Evolutionary conservation across 2,888 invertebrate species (phyloP).

Genomic region (Notocelia uddmanniana): DNA sequence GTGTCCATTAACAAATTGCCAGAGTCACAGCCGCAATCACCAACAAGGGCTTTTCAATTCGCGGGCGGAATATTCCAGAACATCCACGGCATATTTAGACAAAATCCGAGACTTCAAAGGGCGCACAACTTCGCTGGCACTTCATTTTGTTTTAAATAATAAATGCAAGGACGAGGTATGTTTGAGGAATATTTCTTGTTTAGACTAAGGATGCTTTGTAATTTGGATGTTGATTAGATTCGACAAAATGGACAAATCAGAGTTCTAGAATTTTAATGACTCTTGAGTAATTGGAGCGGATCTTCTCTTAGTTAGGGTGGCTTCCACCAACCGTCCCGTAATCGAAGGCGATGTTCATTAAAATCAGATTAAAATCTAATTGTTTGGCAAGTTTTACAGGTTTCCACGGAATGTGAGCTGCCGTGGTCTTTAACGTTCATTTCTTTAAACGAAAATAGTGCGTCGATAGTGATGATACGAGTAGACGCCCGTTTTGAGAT

Average conservation of each 20-base stretch:
- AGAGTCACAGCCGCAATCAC: slow-evolving; percentile 48
- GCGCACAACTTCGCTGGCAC: slow-evolving; percentile 48
- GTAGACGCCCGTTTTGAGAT: no score
- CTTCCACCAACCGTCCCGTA: no score
- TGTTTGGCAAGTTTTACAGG: no score
- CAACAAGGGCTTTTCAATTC: slow-evolving; percentile 48
- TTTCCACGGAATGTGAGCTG: no score
- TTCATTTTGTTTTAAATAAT: slow-evolving; percentile 56
- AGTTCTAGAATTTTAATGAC: slow-evolving; percentile 13
- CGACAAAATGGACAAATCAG: neutral
- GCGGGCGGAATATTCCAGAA: slow-evolving; percentile 6
- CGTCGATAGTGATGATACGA: no score
- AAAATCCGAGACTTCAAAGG: slow-evolving; percentile 52
- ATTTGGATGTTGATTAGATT: slow-evolving; percentile 27
- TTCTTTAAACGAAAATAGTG: no score
- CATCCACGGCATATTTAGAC: neutral
- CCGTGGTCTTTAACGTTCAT: no score
- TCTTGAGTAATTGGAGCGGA: slow-evolving; percentile 4
- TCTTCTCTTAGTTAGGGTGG: no score
- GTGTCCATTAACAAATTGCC: slow-evolving; percentile 63
- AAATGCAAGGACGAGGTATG: slow-evolving; percentile 49
- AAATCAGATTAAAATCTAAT: no score
- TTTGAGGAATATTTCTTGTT: slow-evolving; percentile 14
- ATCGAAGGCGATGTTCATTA: no score
- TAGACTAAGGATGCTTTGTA: slow-evolving; percentile 1